Evolutionary conservation across 2,113 vertebrate genomes (phyloP), one percentile per base, ranked within the genome.

Genomic region (Cricetomys ansorgei): DNA sequence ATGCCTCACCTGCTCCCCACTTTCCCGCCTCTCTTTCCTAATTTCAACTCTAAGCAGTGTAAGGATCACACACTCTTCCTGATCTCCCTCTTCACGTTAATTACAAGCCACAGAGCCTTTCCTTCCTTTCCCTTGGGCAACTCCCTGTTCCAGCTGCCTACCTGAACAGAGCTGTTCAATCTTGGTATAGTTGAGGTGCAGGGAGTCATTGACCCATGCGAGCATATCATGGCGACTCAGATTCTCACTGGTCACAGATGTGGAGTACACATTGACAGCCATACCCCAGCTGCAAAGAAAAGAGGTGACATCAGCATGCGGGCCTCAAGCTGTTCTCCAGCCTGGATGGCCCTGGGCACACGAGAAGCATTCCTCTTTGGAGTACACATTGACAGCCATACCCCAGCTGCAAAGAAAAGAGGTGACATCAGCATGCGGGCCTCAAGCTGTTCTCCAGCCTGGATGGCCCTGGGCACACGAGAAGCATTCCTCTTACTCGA

Each of bases 341-440:
- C 34, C 34, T 19, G 11, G 25, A 59, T 0, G 25, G 12, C 34
- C 62, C 21, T 1, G 45, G 92, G 25, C 77, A 85, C 29, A 76
- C 9, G 57, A 43, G 16, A 57, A 59, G n/a, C n/a, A n/a, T n/a
- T n/a, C n/a, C n/a, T n/a, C n/a, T n/a, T n/a, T 99, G 96, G 99
- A 99, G 98, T 99, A 99, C 98, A 99, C 99, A 99, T 99, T 99
- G 98, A 99, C 99, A 97, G 99, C 99, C 99, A 99, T 99, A 98
- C 99, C 99, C 99, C 99, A 99, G 98, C 99, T 98, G 98, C 45
- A 80, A 23, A 96, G 12, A 67, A 0, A 27, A 95, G 43, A 72
- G 21, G 48, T 62, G 48, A 87, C 29, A 29, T 86, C 2, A 94
- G 87, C 34, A 10, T 4, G 31, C 43, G 43, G 76, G 4, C 15